Percentiles rank a stretch among this genome's conserved stretches.
These are phyloP conservation scores for Montipora efflorescens DNA, from an alignment of 64 coral and sea anemone genomes.

Conservation along the genomic window DNA sequence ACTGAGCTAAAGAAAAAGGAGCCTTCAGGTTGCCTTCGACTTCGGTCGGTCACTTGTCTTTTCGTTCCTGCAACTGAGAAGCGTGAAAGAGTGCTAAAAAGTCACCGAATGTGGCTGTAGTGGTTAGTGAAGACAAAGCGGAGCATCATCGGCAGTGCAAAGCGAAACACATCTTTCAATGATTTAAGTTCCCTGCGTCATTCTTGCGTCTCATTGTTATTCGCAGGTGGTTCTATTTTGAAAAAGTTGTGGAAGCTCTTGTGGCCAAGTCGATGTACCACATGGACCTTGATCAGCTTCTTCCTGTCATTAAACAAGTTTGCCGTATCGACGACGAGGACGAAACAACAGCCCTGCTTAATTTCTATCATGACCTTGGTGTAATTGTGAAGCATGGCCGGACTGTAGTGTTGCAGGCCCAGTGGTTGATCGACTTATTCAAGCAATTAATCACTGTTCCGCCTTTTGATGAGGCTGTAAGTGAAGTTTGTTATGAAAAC, in stretches of 20 bases:
- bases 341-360: background rate
- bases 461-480: conserved; percentile 13
- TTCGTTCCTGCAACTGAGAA: too few relatives aligned
- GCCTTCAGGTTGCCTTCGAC: too few relatives aligned
- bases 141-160: too few relatives aligned
- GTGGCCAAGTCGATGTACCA: background rate
- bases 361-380: conserved; percentile 49
- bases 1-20: too few relatives aligned
- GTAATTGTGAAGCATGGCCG: conserved; percentile 9
- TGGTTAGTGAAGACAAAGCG: too few relatives aligned
- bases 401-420: conserved; percentile 20
- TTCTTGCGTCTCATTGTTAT: too few relatives aligned
- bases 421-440: conserved; percentile 46
- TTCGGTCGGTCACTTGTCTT: too few relatives aligned
- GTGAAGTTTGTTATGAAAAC: too few relatives aligned
- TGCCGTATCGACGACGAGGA: conserved; percentile 17
- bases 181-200: too few relatives aligned
- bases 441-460: conserved; percentile 25
- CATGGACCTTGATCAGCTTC: conserved; percentile 9
- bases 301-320: background rate
- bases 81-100: too few relatives aligned
- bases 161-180: too few relatives aligned
- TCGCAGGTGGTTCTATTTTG: conserved; percentile 33
- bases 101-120: too few relatives aligned
- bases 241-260: conserved; percentile 34